Base-by-base conservation (phyloP, 2,113 vertebrate genomes). In the Cryptomyrus ogoouensis region DNA sequence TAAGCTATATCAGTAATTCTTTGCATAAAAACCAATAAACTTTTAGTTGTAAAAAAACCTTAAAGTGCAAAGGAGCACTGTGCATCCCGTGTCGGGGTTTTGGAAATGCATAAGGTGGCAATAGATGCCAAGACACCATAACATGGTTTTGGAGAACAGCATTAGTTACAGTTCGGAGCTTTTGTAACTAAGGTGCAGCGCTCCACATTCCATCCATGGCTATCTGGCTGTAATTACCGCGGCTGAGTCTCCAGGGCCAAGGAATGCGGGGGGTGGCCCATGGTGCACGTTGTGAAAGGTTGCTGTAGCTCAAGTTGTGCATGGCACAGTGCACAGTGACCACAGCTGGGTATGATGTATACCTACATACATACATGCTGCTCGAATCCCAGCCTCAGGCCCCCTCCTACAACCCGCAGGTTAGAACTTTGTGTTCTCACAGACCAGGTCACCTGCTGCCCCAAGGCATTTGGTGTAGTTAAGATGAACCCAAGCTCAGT, bases 251-350 rank as follows among this genome's bases (percentile, higher is more conserved):
- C 86, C 70, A 31, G 49, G 27, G 9, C 13, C 3, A 80, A 92
- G 89, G 94, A 91, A 93, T 92, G 66, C 47, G 74, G 88, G 21
- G 44, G 88, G 74, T 35, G 42, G 83, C 17, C 31, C 5, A 1
- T 46, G 21, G 42, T 17, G 39, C 8, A 2, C 13, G 19, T 77
- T 13, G 12, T 2, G 70, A 77, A 39, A 39, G 5, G 31, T 39
- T 35, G 27, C 70, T 77, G 12, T 15, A 31, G 31, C 70, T 17
- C 3, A 10, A 35, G 74, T 39, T 27, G 12, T 77, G 50, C 15
- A 1, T 77, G 35, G 70, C 70, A 39, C 31, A 77, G 70, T 0
- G 35, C 12, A 21, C 17, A 44, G 42, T 21, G 35, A 83, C 66
- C 42, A 83, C 80, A 46, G 80, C 39, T 46, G 80, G 80, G 42